Evolutionary conservation across 2,797 vertebrate genomes (phyloP).

Genomic region (Aphelocoma californica): DNA sequence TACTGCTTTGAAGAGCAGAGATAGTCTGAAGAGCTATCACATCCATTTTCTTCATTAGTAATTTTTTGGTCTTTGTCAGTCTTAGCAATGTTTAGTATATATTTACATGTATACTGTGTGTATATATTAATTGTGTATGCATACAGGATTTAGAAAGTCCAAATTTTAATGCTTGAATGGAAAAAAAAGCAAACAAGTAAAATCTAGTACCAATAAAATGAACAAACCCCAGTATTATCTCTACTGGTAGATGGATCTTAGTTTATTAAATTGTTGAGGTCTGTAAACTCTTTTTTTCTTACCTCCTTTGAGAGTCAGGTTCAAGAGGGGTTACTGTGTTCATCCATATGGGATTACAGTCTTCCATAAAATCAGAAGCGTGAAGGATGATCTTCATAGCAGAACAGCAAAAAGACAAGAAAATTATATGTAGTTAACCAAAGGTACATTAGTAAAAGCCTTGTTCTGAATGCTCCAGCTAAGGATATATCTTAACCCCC

Average conservation of each 20-base stretch:
- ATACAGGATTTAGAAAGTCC: background rate
- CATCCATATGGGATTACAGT: background rate
- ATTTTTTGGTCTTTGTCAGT: background rate
- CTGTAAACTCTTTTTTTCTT: background rate
- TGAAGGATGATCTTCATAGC: background rate
- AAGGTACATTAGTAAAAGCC: background rate
- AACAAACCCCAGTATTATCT: background rate
- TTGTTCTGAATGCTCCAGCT: background rate
- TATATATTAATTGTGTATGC: background rate
- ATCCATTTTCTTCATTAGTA: background rate
- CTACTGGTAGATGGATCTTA: background rate
- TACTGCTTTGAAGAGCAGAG: background rate
- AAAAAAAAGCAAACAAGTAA: background rate
- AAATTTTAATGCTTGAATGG: background rate
- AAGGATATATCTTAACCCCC: background rate
- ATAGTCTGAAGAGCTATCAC: background rate
- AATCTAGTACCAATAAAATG: too few relatives aligned
- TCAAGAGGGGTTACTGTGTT: background rate
- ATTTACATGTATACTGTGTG: rapidly evolving
- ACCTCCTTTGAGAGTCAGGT: background rate
- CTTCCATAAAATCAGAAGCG: background rate
- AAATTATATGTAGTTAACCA: background rate
- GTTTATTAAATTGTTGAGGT: background rate
- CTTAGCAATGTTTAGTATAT: background rate
- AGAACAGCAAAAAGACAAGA: background rate